phyloP scores from a whole-genome alignment of 2,113 vertebrate genomes.

The Eudorcas thomsonii region DNA sequence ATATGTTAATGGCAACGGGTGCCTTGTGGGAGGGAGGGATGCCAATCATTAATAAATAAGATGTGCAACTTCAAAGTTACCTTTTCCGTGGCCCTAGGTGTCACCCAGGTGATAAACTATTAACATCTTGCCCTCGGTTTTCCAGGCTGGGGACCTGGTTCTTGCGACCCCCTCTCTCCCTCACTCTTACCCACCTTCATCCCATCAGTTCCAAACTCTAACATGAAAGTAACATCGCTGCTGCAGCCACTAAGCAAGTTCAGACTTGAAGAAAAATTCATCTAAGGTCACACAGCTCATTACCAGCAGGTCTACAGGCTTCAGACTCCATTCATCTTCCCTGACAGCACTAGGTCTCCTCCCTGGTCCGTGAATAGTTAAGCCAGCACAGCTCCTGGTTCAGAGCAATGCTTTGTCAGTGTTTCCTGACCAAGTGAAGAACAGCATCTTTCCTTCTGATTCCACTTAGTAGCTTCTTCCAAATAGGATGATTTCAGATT shows the following conservation, averaged over 20 bases:
- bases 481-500: not conserved
- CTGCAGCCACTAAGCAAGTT: no score
- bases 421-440: not conserved
- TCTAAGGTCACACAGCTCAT: not conserved
- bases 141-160: not conserved
- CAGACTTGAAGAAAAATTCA: not conserved
- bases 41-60: not conserved
- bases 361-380: accelerated
- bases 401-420: no score
- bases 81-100: not conserved
- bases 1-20: not conserved
- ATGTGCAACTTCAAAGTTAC: not conserved
- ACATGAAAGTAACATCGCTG: not conserved
- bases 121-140: not conserved
- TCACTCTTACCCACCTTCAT: no score
- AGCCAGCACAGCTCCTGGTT: accelerated
- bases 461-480: not conserved
- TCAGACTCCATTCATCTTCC: not conserved
- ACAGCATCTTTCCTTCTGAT: not conserved
- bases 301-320: no score
- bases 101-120: not conserved
- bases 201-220: not conserved
- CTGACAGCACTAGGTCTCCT: not conserved
- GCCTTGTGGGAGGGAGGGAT: no score
- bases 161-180: accelerated